Percentiles rank a stretch among this genome's conserved stretches.
These are phyloP conservation scores for Elaphurus davidianus DNA, from an alignment of 2,113 vertebrate species.

Conservation along the genomic window DNA sequence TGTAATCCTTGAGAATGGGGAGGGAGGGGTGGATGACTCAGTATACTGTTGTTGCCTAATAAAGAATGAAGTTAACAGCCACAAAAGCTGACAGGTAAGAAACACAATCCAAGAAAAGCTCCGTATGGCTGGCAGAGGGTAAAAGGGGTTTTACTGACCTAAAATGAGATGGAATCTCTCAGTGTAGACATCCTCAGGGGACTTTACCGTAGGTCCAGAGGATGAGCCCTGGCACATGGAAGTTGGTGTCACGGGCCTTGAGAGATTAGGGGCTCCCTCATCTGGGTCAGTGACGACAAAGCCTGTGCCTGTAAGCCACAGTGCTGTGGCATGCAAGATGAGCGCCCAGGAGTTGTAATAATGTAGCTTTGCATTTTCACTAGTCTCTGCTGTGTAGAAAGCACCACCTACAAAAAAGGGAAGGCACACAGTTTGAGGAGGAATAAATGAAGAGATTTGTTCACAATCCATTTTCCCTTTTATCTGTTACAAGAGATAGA, in stretches of 20 bases:
- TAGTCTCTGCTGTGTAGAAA: conserved; percentile 93
- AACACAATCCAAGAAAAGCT: conserved; percentile 13
- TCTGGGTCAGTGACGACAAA: conserved; percentile 87
- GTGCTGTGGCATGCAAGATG: conserved; percentile 90
- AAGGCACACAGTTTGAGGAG: conserved; percentile 41
- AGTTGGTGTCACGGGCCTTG: conserved; percentile 94
- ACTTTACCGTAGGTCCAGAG: conserved; percentile 84
- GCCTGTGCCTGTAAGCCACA: conserved; percentile 94
- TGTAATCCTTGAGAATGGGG: background rate
- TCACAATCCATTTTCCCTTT: background rate
- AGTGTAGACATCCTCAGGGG: conserved; percentile 91
- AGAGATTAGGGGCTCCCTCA: conserved; percentile 87
- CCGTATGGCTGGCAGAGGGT: background rate
- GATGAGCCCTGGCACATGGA: conserved; percentile 90
- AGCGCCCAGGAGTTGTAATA: conserved; percentile 91
- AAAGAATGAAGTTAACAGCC: background rate
- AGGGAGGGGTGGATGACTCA: background rate
- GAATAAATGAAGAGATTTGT: background rate
- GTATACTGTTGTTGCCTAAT: background rate
- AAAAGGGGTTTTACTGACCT: conserved; percentile 80
- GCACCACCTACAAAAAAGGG: conserved; percentile 85
- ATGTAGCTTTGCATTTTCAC: conserved; percentile 87
- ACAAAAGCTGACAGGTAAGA: background rate
- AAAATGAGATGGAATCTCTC: conserved; percentile 93
- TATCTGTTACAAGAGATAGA: background rate